These are phyloP conservation scores for Acrossocheilus fasciatus DNA, from an alignment of 2,797 vertebrate species.

Conservation along the genomic window DNA sequence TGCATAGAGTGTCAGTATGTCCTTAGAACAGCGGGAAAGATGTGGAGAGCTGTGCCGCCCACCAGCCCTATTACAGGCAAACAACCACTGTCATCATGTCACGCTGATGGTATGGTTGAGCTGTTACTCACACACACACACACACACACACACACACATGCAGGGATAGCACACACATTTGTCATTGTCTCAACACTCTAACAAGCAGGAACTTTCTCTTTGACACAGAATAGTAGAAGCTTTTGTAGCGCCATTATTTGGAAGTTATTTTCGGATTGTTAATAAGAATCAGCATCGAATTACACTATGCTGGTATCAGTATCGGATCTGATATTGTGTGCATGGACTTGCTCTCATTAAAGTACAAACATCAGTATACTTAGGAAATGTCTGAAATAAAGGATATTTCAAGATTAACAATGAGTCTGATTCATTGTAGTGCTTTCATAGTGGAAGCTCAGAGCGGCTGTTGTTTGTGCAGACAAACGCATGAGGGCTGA, in stretches of 20 bases:
- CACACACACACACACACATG: constrained; percentile 34
- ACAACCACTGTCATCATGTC: constrained; percentile 43
- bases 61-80: constrained; percentile 50
- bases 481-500: not conserved
- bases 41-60: constrained; percentile 50
- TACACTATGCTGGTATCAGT: not conserved
- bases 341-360: not conserved
- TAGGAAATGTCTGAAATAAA: not conserved
- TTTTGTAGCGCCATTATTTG: constrained; percentile 10
- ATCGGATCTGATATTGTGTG: not conserved
- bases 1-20: constrained; percentile 42
- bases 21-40: constrained; percentile 44
- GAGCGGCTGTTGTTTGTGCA: not conserved
- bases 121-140: constrained; percentile 32
- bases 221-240: constrained; percentile 9
- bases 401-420: constrained; percentile 3
- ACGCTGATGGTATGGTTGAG: constrained; percentile 38
- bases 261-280: not conserved
- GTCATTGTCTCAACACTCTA: constrained; percentile 30
- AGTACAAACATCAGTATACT: not conserved
- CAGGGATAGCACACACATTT: constrained; percentile 19
- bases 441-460: not conserved
- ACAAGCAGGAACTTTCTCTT: constrained; percentile 38
- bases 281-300: not conserved
- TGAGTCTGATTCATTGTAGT: not conserved